These are phyloP conservation scores for Drosophila repleta DNA, from an alignment of 1,140 invertebrate species.

Conservation along the genomic window DNA sequence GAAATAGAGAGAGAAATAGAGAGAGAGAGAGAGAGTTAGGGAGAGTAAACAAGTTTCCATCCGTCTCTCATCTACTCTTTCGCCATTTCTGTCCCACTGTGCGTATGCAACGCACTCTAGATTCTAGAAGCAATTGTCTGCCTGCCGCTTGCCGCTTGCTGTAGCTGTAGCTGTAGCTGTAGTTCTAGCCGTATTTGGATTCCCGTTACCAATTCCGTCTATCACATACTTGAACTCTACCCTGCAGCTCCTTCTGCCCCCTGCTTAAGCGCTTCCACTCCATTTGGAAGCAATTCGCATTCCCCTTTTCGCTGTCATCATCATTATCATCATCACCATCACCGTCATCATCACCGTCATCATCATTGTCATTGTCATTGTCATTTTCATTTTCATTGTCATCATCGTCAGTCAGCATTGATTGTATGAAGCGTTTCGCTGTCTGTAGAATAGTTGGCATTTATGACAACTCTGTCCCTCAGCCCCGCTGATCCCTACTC, in stretches of 20 bases:
- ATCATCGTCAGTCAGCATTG: slow-evolving; percentile 51
- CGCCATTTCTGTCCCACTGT: slow-evolving; percentile 20
- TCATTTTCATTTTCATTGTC: slow-evolving; percentile 27
- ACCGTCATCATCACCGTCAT: slow-evolving; percentile 46
- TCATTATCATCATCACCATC: slow-evolving; percentile 31
- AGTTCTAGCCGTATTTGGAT: slow-evolving; percentile 8
- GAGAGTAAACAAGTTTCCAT: neutral
- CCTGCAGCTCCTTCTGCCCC: neutral
- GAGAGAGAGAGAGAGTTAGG: neutral
- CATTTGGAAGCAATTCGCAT: slow-evolving; percentile 12
- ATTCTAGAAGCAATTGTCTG: neutral
- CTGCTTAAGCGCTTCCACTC: slow-evolving; percentile 4
- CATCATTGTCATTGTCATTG: slow-evolving; percentile 31
- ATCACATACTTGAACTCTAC: neutral
- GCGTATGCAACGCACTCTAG: neutral
- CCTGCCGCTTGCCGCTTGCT: slow-evolving; percentile 1
- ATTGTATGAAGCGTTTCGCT: slow-evolving; percentile 42
- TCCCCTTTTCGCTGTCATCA: slow-evolving; percentile 43
- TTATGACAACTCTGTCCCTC: slow-evolving; percentile 29
- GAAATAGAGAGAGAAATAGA: neutral
- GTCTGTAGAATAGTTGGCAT: slow-evolving; percentile 55
- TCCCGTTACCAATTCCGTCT: slow-evolving; percentile 13
- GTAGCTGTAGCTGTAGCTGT: too few relatives aligned
- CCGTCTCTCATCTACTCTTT: neutral
- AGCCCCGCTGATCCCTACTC: neutral